Base-by-base conservation (phyloP, 2,797 vertebrate species). In the Loris lydekkerianus region DNA sequence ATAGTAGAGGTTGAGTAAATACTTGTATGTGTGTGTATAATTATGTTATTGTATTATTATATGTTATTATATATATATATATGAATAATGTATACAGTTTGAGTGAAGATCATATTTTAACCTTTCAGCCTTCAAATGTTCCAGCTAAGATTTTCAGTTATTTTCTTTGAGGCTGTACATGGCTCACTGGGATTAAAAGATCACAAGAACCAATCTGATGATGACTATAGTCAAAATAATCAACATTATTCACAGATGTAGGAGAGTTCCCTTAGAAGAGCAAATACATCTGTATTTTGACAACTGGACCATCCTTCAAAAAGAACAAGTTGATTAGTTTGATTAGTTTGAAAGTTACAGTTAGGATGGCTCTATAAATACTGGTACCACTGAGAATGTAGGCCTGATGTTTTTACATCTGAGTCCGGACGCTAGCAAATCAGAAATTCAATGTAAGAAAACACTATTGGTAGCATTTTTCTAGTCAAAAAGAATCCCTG, bases 401-500 rank as follows among this genome's bases (percentile, higher is more conserved):
- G 37, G 18, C 43, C n/a, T 1, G 20, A 27, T n/a, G 17, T 61
- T 46, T 77, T 10, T 60, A 2, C 5, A 76, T 89, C 37, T 4
- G 27, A 80, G 43, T 5, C n/a, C 67, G 5, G 40, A 80, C 58
- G 75, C 13, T 0, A 84, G 27, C 7, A 29, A 61, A 60, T 76
- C 53, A 95, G 93, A 81, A 84, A 77, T 73, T 3, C n/a, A 70
- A 60, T 60, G n/a, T 37, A 29, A 37, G 40, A n/a, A 86, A 95
- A 87, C 27, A 15, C 0, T 40, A 53, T 34, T 17, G 60, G 20
- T 53, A 67, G 10, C 46, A 8, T 61, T 67, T 76, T 70, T 77
- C 43, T 40, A 81, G 11, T 67, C 40, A 23, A n/a, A 76, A 76
- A 4, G 21, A 81, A 27, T 70, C 9, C 10, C 34, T 43, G 4